Conservation (phyloP, 2,113 vertebrate genomes). For the Eidolon helvum region DNA sequence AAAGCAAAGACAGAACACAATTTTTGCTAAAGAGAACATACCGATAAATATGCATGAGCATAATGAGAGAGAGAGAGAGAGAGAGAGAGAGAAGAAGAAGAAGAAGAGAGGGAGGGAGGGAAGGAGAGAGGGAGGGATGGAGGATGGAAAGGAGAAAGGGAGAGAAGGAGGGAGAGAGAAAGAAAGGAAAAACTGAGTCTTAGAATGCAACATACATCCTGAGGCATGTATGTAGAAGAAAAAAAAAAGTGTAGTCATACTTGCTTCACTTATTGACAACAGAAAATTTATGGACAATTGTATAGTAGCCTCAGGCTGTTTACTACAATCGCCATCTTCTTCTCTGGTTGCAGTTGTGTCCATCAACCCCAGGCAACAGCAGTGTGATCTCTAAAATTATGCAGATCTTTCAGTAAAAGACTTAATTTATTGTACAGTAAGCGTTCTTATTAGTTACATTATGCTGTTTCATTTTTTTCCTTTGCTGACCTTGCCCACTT, state of each 20-base stretch:
- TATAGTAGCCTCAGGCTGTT: not conserved
- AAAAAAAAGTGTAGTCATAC: not conserved
- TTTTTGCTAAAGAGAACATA: not conserved
- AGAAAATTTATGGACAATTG: not conserved
- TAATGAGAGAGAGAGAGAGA: too few species aligned
- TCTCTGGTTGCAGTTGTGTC: not conserved
- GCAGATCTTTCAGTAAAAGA: not conserved
- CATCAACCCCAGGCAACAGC: not conserved
- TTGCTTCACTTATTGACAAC: not conserved
- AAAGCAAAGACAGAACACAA: not conserved
- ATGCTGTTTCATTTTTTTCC: not conserved
- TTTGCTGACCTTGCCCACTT: not conserved
- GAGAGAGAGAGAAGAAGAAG: too few species aligned
- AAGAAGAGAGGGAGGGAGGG: too few species aligned
- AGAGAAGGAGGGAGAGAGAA: not conserved
- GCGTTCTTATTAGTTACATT: not conserved
- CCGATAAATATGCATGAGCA: not conserved
- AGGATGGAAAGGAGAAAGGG: not conserved
- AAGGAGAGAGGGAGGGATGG: not conserved
- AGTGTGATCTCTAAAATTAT: not conserved
- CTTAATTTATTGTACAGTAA: not conserved
- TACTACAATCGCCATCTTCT: not conserved
- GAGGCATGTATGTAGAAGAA: not conserved
- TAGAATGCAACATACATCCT: not conserved
- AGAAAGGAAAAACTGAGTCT: not conserved